Evolutionary conservation across 2,113 vertebrate genomes (phyloP), one percentile per base, ranked within the genome.

Genomic region (Ardeotis arabs): DNA sequence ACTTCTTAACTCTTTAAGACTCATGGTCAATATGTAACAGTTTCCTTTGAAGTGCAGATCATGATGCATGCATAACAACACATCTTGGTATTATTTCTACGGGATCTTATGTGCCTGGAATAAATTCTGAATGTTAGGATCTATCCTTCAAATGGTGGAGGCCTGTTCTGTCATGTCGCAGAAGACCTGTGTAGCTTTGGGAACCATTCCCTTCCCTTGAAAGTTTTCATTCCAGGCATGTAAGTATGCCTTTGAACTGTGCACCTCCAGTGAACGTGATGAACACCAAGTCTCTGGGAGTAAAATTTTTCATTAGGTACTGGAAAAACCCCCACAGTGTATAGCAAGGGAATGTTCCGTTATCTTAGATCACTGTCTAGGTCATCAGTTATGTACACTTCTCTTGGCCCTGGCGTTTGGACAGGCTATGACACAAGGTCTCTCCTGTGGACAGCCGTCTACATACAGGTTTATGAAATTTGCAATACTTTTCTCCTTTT

Each of bases 71-170:
- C 6, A 2, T 87, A 69, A 49, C 63, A 92, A 49, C 41, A 9
- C 72, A 89, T 90, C 62, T 88, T 88, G 67, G 79, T 92, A 90
- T 92, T 82, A 92, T 92, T 96, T 79, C 67, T 79, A 21, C 27
- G 70, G 73, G 56, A 88, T 37, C 31, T 76, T 55, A 8, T 22
- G 19, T 58, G 80, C 45, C 58, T 77, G 68, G 55, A 92, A 91
- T 83, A 6, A 77, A 89, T 77, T 84, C 76, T 63, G 84, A 66
- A 87, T 77, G 55, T 44, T 73, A 56, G 67, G 27, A 37, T 83
- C 75, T 50, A 5, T 80, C 24, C 23, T 86, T 92, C 84, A 69
- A 73, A 77, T 88, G 58, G 27, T 79, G 37, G 27, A 89, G 6
- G 25, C n/a, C 76, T 84, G 14, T 85, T 81, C 82, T 86, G 66